phyloP scores from a whole-genome alignment of 2,113 vertebrate species.

The Myotis brandtii region DNA sequence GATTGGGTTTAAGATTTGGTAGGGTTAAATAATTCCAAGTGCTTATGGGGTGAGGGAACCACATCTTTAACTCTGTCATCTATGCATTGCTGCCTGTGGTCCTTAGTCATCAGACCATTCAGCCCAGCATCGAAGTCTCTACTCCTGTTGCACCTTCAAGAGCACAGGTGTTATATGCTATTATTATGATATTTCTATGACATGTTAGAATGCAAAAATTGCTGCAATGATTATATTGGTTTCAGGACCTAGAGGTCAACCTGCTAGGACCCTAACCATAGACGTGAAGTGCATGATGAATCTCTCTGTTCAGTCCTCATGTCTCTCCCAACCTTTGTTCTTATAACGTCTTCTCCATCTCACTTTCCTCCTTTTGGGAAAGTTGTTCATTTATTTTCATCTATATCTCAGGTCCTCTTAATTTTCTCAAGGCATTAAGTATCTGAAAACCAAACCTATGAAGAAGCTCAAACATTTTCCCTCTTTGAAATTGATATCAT shows the following conservation, averaged over 20 bases:
- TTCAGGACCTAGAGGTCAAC: not conserved
- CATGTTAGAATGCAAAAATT: not conserved
- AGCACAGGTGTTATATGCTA: not conserved
- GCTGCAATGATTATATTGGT: not conserved
- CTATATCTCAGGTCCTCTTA: not conserved
- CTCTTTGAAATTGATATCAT: not conserved
- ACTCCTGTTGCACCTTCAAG: not conserved
- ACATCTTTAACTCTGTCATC: not conserved
- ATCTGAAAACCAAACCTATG: not conserved
- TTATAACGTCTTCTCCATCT: not conserved
- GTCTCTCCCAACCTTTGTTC: not conserved
- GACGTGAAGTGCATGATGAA: not conserved
- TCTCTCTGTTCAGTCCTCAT: not conserved
- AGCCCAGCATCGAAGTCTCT: not conserved
- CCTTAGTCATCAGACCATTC: not conserved
- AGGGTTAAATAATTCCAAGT: not conserved
- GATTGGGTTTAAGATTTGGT: not conserved
- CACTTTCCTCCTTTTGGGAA: not conserved
- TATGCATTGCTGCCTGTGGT: not conserved
- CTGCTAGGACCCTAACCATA: not conserved
- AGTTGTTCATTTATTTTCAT: not conserved
- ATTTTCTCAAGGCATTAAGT: not conserved
- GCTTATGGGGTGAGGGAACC: not conserved
- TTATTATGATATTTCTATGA: not conserved
- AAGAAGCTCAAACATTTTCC: not conserved